Percentiles rank a stretch among this genome's conserved stretches.
Evolutionary conservation across 1,140 invertebrate species (phyloP).

Genomic region (Thrips palmi): DNA sequence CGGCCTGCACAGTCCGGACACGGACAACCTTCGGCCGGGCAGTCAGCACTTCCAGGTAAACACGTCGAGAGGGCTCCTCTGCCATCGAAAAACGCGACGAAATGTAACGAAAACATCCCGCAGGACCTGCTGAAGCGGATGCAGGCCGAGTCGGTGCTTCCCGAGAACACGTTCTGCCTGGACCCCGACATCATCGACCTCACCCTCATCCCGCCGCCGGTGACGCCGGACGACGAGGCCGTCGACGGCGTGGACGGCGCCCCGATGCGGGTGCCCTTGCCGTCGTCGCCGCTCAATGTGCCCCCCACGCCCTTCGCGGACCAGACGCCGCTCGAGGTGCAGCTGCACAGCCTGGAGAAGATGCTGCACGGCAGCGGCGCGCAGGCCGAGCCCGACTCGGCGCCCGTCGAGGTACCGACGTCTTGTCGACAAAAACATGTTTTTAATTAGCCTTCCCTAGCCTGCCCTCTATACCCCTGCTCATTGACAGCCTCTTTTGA

Average conservation of each 20-base stretch:
- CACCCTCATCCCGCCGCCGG: conserved; percentile 67
- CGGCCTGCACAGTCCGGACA: conserved; percentile 66
- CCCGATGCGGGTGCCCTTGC: no score
- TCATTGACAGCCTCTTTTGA: no score
- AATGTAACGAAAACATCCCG: conserved; percentile 4
- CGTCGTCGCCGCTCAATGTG: no score
- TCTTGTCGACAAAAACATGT: not conserved
- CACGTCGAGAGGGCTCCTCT: not conserved
- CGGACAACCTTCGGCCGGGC: conserved; percentile 28
- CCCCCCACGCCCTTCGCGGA: no score
- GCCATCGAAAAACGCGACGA: not conserved
- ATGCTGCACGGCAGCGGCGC: no score
- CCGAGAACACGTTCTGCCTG: conserved; percentile 39
- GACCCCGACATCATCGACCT: conserved; percentile 83
- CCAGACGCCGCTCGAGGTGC: no score
- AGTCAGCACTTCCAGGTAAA: conserved; percentile 21
- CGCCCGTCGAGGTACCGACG: no score
- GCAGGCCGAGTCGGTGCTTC: conserved; percentile 23
- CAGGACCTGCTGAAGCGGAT: conserved; percentile 24
- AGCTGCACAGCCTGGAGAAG: no score
- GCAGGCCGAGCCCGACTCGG: no score
- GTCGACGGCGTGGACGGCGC: conserved; percentile 14
- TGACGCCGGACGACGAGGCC: conserved; percentile 50
- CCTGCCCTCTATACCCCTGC: no score
- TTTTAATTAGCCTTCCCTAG: no score